These are phyloP conservation scores for Brachionus paranguensis DNA, from an alignment of 1,140 invertebrate genomes.

Conservation along the genomic window DNA sequence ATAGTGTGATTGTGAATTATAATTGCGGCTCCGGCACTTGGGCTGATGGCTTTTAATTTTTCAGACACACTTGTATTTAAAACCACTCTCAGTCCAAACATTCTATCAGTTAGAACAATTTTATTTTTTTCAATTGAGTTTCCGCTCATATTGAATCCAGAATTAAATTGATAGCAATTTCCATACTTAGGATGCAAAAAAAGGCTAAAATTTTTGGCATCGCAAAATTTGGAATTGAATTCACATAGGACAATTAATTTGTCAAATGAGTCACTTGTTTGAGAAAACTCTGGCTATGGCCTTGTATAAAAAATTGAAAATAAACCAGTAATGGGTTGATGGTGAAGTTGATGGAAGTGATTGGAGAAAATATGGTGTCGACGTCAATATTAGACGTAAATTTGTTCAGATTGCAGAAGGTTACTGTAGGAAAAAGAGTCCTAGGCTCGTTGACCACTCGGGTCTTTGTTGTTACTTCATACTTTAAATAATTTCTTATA, in stretches of 20 bases:
- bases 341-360: neutral
- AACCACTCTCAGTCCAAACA: neutral
- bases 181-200: neutral
- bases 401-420: neutral
- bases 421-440: neutral
- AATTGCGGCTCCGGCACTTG: neutral
- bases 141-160: neutral
- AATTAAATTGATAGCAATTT: conserved; percentile 31
- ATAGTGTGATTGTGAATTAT: neutral
- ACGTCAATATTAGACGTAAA: neutral
- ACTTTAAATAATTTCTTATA: neutral
- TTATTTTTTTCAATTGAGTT: neutral
- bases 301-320: neutral
- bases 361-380: neutral
- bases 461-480: neutral
- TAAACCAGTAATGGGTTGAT: neutral
- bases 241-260: neutral
- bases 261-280: neutral
- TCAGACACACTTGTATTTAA: neutral
- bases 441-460: neutral
- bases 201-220: neutral
- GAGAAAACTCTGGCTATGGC: neutral
- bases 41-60: neutral
- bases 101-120: neutral
- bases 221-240: neutral